These are phyloP conservation scores for Callimorpha dominula DNA, from an alignment of 2,888 invertebrate genomes.

Conservation along the genomic window DNA sequence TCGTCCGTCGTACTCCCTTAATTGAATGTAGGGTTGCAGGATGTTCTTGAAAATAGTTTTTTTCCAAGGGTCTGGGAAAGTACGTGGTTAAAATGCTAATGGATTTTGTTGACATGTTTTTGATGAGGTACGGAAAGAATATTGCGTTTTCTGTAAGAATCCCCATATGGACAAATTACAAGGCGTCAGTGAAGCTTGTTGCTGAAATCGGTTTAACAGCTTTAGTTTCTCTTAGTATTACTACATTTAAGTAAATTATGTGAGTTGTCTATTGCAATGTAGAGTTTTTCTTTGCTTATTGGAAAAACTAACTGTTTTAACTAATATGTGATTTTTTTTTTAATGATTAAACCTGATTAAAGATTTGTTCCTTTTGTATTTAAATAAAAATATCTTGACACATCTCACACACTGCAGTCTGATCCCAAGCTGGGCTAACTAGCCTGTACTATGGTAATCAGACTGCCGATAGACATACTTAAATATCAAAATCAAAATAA, in stretches of 20 bases:
- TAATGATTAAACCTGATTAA: too few species aligned
- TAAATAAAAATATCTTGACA: too few species aligned
- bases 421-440: too few species aligned
- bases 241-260: not conserved
- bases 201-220: not conserved
- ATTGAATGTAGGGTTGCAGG: conserved; percentile 46
- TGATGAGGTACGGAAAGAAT: conserved; percentile 13
- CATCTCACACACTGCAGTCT: too few species aligned
- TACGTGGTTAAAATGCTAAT: conserved; percentile 20
- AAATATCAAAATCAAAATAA: too few species aligned
- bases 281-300: too few species aligned
- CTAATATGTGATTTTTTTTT: too few species aligned
- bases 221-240: not conserved
- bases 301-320: too few species aligned
- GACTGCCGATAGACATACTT: too few species aligned
- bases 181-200: not conserved
- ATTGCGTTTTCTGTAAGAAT: not conserved
- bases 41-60: conserved; percentile 32
- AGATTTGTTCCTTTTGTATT: too few species aligned
- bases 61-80: conserved; percentile 3
- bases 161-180: too few species aligned
- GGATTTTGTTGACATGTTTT: conserved; percentile 21
- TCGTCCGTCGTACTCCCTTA: conserved; percentile 29
- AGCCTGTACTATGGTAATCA: too few species aligned
- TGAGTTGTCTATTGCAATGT: not conserved